These are phyloP conservation scores for Muscidifurax raptorellus DNA, from an alignment of 1,140 invertebrate species.

Conservation along the genomic window DNA sequence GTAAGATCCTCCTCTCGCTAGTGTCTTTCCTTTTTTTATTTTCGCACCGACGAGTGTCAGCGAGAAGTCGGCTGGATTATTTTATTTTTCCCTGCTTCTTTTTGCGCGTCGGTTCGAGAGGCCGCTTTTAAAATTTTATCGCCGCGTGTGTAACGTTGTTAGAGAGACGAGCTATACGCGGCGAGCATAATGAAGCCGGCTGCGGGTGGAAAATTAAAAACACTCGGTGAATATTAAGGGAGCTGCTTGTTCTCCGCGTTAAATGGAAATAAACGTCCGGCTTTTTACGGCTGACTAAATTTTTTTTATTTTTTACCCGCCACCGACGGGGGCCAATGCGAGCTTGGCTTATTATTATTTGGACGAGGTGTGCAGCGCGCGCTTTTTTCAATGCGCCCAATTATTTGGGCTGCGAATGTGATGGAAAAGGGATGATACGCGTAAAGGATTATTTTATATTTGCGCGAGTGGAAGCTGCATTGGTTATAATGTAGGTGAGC, in stretches of 20 bases:
- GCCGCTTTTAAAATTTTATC: slow-evolving; percentile 29
- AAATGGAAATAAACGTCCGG: neutral
- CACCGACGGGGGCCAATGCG: too few relatives aligned
- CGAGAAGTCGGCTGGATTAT: neutral
- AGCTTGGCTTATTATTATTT: neutral
- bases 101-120: neutral
- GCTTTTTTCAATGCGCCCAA: too few relatives aligned
- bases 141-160: neutral
- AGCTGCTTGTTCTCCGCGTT: neutral
- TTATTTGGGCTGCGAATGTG: too few relatives aligned
- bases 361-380: too few relatives aligned
- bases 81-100: neutral
- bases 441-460: too few relatives aligned
- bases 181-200: slow-evolving; percentile 30
- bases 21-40: neutral
- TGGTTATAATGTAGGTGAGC: too few relatives aligned
- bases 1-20: neutral
- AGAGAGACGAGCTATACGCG: neutral
- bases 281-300: neutral
- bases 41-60: neutral
- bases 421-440: too few relatives aligned
- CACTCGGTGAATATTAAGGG: slow-evolving; percentile 16
- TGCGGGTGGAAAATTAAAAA: slow-evolving; percentile 49
- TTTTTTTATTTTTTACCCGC: neutral
- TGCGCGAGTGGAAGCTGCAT: too few relatives aligned